These are phyloP conservation scores for Ciona savignyi DNA, from an alignment of 23 tunicate genomes.

Conservation along the genomic window DNA sequence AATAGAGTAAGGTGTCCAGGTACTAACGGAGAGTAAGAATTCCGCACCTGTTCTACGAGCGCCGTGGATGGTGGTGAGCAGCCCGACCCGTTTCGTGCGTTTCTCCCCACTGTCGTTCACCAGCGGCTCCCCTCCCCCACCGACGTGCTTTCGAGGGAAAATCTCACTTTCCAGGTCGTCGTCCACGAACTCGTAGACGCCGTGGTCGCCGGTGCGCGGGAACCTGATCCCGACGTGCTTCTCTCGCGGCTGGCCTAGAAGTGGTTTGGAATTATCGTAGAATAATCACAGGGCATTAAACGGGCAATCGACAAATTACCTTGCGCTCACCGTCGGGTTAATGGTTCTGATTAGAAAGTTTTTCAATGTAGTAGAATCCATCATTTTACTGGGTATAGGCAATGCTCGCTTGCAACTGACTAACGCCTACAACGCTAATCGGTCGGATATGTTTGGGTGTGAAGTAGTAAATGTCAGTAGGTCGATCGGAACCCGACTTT, in stretches of 20 bases:
- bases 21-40: too few relatives aligned
- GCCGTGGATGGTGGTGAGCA: slow-evolving; percentile 78
- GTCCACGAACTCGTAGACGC: slow-evolving; percentile 83
- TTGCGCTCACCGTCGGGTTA: background rate
- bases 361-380: too few relatives aligned
- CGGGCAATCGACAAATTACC: background rate
- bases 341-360: background rate
- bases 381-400: too few relatives aligned
- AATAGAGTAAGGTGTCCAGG: too few relatives aligned
- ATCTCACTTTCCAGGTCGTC: slow-evolving; percentile 42
- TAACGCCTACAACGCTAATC: too few relatives aligned
- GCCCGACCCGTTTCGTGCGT: slow-evolving; percentile 68
- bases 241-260: slow-evolving; percentile 24
- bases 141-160: slow-evolving; percentile 64
- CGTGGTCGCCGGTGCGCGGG: slow-evolving; percentile 81
- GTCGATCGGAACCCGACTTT: too few relatives aligned
- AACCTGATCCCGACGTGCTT: slow-evolving; percentile 30
- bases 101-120: slow-evolving; percentile 47
- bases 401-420: too few relatives aligned
- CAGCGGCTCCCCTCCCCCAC: slow-evolving; percentile 91
- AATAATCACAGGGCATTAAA: background rate
- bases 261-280: background rate
- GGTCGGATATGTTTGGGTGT: too few relatives aligned
- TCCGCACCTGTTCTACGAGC: slow-evolving; percentile 69
- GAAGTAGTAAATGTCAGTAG: too few relatives aligned